Base-by-base conservation (phyloP, 2,888 invertebrate genomes). In the Microctonus aethiopoides region DNA sequence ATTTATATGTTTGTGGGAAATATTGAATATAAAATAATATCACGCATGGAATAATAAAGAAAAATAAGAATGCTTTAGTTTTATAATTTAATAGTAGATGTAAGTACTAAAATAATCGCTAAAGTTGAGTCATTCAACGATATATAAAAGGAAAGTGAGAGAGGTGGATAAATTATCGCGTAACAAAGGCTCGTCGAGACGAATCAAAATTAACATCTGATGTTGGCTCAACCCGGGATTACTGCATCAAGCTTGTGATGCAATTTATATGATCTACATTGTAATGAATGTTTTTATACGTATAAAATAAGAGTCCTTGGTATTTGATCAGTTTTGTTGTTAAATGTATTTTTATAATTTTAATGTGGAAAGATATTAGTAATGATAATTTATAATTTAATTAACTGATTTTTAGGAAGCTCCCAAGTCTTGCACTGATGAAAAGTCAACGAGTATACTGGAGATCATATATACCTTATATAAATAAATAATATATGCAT, bases 161-260 rank as follows among this genome's bases (percentile, higher is more conserved):
- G 4, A 29, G 29, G 26, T 26, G 62, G n/a, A 41, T 46, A 62
- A 41, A 62, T 62, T 62, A 41, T 26, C 41, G 46, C 46, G 62
- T 41, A 62, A 62, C 62, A 62, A 62, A 46, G 29, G 26, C 46
- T 39, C 36, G 34, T 46, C 62, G 46, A 13, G 41, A 6, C 7
- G 62, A 26, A 62, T 62, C 62, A 62, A 62, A 62, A 62, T 62
- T 62, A 62, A 62, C 62, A 41, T 46, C 22, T 39, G 22, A n/a
- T 36, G 41, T 62, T 62, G 62, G 62, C 62, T 62, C 62, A 26
- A 62, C 26, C 41, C 62, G 24, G 57, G 29, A 20, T n/a, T 29
- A 34, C n/a, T 57, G 5, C 16, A n/a, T n/a, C n/a, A 57, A 5
- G 16, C 34, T 32, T 32, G n/a, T 57, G 26, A 26, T 56, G 56